phyloP scores from a whole-genome alignment of 2,888 invertebrate genomes.

The Lasioglossum lativentre region DNA sequence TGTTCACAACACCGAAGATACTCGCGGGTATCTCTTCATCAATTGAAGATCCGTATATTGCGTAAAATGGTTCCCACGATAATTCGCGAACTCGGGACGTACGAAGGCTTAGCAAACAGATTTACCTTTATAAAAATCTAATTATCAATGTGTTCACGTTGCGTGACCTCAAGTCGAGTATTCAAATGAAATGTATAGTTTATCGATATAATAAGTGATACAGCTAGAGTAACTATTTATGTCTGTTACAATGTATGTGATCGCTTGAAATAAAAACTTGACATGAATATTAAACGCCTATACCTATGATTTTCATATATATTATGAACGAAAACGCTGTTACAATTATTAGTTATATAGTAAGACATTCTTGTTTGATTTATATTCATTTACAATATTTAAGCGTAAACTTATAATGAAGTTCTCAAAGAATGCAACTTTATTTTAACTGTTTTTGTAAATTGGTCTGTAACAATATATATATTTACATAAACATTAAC shows the following conservation, averaged over 20 bases:
- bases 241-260: constrained; percentile 82
- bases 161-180: constrained; percentile 69
- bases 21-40: constrained; percentile 12
- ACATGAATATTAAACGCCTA: constrained; percentile 53
- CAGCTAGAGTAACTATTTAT: constrained; percentile 76
- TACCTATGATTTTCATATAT: not conserved
- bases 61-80: constrained; percentile 16
- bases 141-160: constrained; percentile 73
- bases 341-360: not conserved
- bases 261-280: constrained; percentile 80
- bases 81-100: constrained; percentile 40
- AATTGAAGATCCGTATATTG: constrained; percentile 16
- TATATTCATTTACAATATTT: not conserved
- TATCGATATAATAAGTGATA: constrained; percentile 72
- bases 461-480: not conserved
- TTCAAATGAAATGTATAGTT: constrained; percentile 70
- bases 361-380: not conserved
- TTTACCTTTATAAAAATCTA: constrained; percentile 56
- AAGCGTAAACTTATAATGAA: not conserved
- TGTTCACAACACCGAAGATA: constrained; percentile 1
- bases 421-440: not conserved
- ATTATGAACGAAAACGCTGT: not conserved
- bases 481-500: not conserved
- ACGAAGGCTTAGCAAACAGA: constrained; percentile 49
- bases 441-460: not conserved